A percentile compares a stretch with the other conserved stretches of the same genome.
Conservation (phyloP, 2,797 vertebrate genomes). For the Diceros bicornis region DNA sequence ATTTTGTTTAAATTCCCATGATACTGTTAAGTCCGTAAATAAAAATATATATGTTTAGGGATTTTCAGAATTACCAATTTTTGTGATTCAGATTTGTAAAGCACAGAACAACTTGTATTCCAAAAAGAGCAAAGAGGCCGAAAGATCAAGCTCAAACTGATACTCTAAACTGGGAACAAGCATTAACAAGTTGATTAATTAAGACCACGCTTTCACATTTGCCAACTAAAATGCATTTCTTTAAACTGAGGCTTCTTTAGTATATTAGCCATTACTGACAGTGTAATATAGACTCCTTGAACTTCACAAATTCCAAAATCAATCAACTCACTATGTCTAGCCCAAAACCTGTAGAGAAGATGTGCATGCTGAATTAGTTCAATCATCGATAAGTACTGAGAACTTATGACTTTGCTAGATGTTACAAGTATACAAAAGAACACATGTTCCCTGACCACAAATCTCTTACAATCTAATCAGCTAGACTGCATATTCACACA, state of each 20-base stretch:
- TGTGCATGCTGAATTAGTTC: conserved; percentile 29
- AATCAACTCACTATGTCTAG: conserved; percentile 44
- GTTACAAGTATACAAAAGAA: conserved; percentile 45
- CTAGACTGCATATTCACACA: neutral
- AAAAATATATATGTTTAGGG: conserved; percentile 57
- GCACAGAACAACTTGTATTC: neutral
- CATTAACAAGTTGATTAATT: conserved; percentile 52
- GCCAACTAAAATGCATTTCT: conserved; percentile 47
- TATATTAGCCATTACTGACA: conserved; percentile 15
- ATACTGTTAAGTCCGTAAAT: conserved; percentile 59
- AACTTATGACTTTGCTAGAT: conserved; percentile 10
- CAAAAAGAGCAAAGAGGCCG: neutral
- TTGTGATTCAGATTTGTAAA: conserved; percentile 53
- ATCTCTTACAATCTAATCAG: neutral
- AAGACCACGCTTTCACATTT: neutral
- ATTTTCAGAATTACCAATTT: conserved; percentile 52
- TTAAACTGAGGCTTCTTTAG: neutral
- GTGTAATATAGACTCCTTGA: neutral
- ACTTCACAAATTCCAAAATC: conserved; percentile 54
- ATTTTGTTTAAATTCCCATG: conserved; percentile 67
- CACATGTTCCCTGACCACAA: neutral
- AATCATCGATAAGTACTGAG: conserved; percentile 20
- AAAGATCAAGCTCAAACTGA: conserved; percentile 44
- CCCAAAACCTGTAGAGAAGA: conserved; percentile 42
- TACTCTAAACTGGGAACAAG: neutral